Percentiles rank a stretch among this genome's conserved stretches.
These are phyloP conservation scores for Acleris holmiana DNA, from an alignment of 2,888 invertebrate species.

Conservation along the genomic window DNA sequence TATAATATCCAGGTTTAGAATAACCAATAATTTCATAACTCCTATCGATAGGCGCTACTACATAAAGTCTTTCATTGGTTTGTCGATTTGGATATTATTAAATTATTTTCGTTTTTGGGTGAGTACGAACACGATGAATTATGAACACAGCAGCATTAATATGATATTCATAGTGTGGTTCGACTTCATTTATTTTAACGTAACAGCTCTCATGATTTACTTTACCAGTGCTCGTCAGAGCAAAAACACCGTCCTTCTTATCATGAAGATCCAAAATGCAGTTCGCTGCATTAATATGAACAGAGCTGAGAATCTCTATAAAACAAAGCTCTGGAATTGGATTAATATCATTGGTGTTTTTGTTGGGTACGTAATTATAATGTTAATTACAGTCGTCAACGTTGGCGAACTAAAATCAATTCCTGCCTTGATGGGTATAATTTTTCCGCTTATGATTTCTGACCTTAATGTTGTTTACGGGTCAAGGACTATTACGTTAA, in stretches of 20 bases:
- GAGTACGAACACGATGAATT: neutral
- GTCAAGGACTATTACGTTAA: neutral
- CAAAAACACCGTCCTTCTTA: neutral
- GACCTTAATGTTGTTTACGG: neutral
- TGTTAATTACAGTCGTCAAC: neutral
- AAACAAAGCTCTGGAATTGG: constrained; percentile 7
- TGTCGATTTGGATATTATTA: neutral
- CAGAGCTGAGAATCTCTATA: neutral
- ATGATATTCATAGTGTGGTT: neutral
- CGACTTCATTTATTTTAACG: neutral
- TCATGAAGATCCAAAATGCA: neutral
- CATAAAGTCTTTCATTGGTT: neutral
- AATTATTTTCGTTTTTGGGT: neutral
- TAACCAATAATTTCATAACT: constrained; percentile 1
- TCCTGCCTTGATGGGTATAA: neutral
- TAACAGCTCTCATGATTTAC: neutral
- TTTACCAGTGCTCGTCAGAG: constrained; percentile 1
- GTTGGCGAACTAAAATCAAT: neutral
- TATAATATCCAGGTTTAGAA: neutral
- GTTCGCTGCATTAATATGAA: neutral
- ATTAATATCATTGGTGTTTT: neutral
- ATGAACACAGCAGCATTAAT: neutral
- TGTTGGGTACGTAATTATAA: neutral
- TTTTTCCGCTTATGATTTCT: neutral
- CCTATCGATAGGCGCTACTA: neutral